These are phyloP conservation scores for Malachius bipustulatus DNA, from an alignment of 2,888 invertebrate genomes.

Conservation along the genomic window DNA sequence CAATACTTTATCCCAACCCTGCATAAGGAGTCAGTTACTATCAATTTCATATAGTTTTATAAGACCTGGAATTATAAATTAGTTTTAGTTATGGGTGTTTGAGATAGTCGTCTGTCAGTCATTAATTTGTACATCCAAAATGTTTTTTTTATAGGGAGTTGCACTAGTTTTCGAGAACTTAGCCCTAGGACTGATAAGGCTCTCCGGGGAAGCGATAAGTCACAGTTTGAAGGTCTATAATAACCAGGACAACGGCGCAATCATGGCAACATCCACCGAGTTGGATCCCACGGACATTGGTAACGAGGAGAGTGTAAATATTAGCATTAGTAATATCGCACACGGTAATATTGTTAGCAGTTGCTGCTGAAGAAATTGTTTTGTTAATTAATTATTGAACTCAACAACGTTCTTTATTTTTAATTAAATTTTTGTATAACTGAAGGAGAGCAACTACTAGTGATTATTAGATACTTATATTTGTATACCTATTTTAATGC, in stretches of 20 bases:
- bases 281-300: slow-evolving; percentile 49
- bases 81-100: too few relatives aligned
- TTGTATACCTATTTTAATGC: too few relatives aligned
- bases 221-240: slow-evolving; percentile 50
- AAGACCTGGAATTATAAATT: too few relatives aligned
- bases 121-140: not conserved
- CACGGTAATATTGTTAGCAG: slow-evolving; percentile 51
- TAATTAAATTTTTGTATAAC: too few relatives aligned
- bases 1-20: too few relatives aligned
- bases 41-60: too few relatives aligned
- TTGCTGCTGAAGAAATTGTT: slow-evolving; percentile 51
- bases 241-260: slow-evolving; percentile 30
- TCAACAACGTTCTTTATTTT: not conserved
- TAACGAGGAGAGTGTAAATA: slow-evolving; percentile 49
- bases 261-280: slow-evolving; percentile 44
- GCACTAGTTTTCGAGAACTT: slow-evolving; percentile 60
- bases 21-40: too few relatives aligned
- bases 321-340: slow-evolving; percentile 54
- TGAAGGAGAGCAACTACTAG: too few relatives aligned
- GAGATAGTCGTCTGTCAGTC: too few relatives aligned
- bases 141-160: slow-evolving; percentile 47
- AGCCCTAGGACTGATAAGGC: slow-evolving; percentile 48
- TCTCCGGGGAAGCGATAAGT: slow-evolving; percentile 38
- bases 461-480: too few relatives aligned
- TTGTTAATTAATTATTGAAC: not conserved